Conservation (phyloP, 2,888 invertebrate genomes). For the Eupithecia subumbrata region DNA sequence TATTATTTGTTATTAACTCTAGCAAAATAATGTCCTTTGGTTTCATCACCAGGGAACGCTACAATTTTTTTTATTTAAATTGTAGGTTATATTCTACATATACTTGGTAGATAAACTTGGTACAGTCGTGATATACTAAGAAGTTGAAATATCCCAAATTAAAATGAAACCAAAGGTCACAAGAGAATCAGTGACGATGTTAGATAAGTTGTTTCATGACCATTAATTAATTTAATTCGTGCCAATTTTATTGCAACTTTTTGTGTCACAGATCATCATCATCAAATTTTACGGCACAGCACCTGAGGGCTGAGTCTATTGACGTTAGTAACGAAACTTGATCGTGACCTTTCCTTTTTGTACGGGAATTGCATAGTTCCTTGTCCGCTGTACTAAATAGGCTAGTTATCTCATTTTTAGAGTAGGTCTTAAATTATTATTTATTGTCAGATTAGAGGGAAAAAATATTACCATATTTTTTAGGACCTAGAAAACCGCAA, state of each 20-base stretch:
- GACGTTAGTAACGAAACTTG: no score
- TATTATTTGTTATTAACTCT: not conserved
- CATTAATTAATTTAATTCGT: constrained; percentile 8
- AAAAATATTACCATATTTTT: no score
- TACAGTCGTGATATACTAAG: not conserved
- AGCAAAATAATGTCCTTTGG: constrained; percentile 16
- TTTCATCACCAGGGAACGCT: not conserved
- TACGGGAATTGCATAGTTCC: no score
- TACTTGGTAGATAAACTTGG: not conserved
- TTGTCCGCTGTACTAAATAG: no score
- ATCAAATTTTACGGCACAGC: not conserved
- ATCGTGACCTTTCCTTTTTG: no score
- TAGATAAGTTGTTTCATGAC: constrained; percentile 9
- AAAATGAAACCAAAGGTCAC: constrained; percentile 13
- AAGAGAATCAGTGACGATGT: constrained; percentile 4
- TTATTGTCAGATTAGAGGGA: no score
- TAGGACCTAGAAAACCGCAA: no score
- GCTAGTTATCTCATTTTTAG: no score
- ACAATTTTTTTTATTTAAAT: not conserved
- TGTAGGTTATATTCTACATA: not conserved
- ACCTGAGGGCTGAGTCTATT: not conserved
- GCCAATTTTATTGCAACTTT: not conserved
- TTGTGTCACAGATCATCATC: not conserved
- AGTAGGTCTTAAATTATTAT: no score
- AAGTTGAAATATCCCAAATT: not conserved